These are phyloP conservation scores for Chionomys nivalis DNA, from an alignment of 2,113 vertebrate genomes.

Conservation along the genomic window DNA sequence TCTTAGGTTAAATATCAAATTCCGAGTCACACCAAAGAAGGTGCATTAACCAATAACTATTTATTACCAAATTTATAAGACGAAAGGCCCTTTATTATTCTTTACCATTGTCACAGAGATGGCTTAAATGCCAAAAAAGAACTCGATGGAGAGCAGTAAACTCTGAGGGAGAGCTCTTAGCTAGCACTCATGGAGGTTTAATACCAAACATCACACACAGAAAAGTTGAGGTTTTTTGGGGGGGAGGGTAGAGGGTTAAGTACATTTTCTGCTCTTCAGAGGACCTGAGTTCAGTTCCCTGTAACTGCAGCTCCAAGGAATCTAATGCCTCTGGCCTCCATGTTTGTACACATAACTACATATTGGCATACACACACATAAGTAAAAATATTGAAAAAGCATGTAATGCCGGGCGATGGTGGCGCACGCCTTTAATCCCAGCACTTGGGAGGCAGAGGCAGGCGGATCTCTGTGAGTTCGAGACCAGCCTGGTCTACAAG, in stretches of 20 bases:
- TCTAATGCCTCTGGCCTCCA: background rate
- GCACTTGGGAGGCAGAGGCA: too few species aligned
- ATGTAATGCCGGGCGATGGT: too few species aligned
- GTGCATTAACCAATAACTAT: background rate
- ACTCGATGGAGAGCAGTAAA: background rate
- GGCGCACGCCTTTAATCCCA: too few species aligned
- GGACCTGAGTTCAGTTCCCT: background rate
- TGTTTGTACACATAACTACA: background rate
- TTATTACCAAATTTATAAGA: background rate
- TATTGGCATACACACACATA: background rate
- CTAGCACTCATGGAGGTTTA: background rate
- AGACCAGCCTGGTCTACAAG: too few species aligned
- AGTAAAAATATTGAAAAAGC: background rate
- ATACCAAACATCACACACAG: background rate
- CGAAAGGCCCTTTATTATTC: background rate
- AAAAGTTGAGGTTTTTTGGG: background rate
- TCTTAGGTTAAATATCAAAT: background rate
- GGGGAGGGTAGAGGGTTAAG: background rate
- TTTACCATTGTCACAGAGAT: background rate
- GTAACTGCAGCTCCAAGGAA: background rate
- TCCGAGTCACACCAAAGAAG: background rate
- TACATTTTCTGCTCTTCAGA: background rate
- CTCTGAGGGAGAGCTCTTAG: background rate
- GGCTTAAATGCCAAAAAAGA: background rate
- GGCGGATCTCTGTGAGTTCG: too few species aligned